Percentiles rank a stretch among this genome's conserved stretches.
Conservation (phyloP, 1,140 invertebrate species). For the Brachionus manjavacas region DNA sequence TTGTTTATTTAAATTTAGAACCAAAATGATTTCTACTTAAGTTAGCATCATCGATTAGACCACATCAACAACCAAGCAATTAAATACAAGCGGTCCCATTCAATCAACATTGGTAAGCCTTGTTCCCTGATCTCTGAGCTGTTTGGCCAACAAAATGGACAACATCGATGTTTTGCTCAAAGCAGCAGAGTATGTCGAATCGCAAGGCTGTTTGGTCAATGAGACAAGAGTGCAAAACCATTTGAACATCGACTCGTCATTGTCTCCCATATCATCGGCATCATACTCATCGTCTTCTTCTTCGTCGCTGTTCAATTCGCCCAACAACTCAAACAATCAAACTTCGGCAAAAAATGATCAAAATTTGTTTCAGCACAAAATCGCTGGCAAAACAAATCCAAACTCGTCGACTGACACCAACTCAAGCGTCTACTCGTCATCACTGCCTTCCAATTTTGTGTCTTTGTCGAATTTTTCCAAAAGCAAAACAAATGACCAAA, state of each 20-base stretch:
- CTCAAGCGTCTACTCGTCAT: not conserved
- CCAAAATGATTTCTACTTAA: conserved; percentile 25
- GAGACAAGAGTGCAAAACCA: not conserved
- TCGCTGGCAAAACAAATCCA: not conserved
- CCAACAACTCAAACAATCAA: not conserved
- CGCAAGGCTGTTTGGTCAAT: not conserved
- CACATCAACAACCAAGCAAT: too few species aligned
- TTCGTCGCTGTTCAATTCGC: not conserved
- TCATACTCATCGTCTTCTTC: conserved; percentile 27
- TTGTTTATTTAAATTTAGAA: not conserved
- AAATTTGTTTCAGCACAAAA: not conserved
- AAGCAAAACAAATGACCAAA: not conserved
- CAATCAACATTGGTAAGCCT: not conserved
- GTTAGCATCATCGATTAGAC: not conserved
- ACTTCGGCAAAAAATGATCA: not conserved
- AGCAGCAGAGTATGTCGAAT: conserved; percentile 16
- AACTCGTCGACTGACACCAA: not conserved
- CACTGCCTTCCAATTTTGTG: not conserved
- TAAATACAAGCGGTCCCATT: not conserved
- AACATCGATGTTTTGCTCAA: conserved; percentile 14
- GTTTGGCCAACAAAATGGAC: not conserved
- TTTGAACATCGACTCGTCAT: not conserved
- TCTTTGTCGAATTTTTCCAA: not conserved
- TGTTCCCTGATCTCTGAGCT: not conserved
- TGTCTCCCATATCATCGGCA: not conserved